Conservation (phyloP, 2,797 vertebrate genomes). For the Oreochromis mossambicus region DNA sequence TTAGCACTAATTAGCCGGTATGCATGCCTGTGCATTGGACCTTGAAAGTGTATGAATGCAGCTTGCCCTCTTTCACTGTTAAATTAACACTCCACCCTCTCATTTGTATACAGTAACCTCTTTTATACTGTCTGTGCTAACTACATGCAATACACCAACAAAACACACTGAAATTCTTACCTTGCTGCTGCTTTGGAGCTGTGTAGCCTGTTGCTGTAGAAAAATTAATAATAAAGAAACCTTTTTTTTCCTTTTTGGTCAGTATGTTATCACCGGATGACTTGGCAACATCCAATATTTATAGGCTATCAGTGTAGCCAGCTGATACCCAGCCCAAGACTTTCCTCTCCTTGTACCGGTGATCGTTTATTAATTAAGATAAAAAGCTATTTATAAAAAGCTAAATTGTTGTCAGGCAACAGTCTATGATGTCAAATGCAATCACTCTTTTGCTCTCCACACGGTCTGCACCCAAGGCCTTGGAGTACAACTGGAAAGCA, state of each 20-base stretch:
- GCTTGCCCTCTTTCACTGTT: neutral
- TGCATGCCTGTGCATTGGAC: neutral
- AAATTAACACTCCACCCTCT: neutral
- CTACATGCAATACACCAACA: neutral
- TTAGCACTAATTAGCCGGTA: neutral
- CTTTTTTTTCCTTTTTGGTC: accelerated
- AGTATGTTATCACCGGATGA: neutral
- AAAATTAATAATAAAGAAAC: neutral
- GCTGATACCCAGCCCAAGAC: neutral
- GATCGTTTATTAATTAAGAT: neutral
- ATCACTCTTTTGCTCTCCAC: neutral
- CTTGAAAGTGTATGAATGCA: neutral
- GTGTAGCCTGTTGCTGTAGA: neutral
- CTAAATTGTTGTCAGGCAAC: neutral
- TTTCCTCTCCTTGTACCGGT: neutral
- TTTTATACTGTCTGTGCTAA: neutral
- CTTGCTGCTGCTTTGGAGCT: neutral
- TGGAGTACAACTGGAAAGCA: neutral
- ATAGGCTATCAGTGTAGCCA: neutral
- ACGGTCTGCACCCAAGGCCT: accelerated
- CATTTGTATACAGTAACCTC: neutral
- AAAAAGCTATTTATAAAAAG: neutral
- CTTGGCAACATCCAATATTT: neutral
- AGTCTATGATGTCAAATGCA: neutral
- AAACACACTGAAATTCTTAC: neutral